Conservation (phyloP, 2,797 vertebrate species). For the Graptemys geographica region DNA sequence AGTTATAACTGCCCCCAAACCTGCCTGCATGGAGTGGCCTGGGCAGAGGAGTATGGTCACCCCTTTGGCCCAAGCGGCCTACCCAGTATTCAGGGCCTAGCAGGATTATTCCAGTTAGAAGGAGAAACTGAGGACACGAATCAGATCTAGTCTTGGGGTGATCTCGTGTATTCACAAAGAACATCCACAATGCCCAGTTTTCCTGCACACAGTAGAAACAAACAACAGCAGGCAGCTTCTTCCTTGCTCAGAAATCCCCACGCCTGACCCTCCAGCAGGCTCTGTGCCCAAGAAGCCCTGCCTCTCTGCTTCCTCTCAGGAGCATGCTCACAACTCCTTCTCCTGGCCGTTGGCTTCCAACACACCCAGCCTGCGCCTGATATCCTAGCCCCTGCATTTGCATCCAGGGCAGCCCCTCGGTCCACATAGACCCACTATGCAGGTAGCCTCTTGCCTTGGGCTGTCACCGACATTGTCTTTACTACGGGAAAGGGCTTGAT, state of each 20-base stretch:
- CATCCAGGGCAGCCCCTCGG: neutral
- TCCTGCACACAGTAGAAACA: neutral
- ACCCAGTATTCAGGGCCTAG: neutral
- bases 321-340: neutral
- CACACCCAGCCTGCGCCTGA: neutral
- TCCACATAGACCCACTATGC: neutral
- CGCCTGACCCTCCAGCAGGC: neutral
- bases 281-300: neutral
- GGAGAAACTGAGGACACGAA: neutral
- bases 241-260: neutral
- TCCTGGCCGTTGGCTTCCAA: neutral
- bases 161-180: neutral
- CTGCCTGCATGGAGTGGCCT: neutral
- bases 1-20: neutral
- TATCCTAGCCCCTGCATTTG: neutral
- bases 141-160: neutral
- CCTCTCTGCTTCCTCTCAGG: neutral
- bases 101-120: neutral
- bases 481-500: neutral
- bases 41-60: neutral
- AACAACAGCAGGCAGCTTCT: neutral
- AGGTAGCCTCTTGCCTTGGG: neutral
- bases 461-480: neutral
- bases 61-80: neutral
- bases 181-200: neutral